A percentile compares a stretch with the other conserved stretches of the same genome.
Conservation (phyloP, 2,113 vertebrate genomes). For the Microtus oregoni region DNA sequence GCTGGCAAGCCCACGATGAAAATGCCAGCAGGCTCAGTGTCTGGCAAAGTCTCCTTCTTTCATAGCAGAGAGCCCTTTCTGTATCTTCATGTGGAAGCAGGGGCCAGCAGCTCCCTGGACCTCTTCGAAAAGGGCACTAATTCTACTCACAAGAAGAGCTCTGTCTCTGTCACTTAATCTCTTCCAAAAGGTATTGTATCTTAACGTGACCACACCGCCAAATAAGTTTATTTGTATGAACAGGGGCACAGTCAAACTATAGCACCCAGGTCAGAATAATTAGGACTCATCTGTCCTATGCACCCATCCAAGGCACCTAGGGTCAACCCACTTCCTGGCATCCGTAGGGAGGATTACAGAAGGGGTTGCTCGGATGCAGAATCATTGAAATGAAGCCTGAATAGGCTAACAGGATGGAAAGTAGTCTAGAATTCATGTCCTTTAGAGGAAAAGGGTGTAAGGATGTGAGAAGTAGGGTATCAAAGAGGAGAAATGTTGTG, state of each 20-base stretch:
- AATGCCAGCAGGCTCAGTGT: fast-evolving
- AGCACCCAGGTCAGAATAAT: neutral
- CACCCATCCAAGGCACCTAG: neutral
- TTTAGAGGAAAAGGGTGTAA: neutral
- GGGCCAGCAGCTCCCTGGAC: neutral
- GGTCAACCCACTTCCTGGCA: neutral
- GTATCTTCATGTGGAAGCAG: neutral
- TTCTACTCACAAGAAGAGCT: neutral
- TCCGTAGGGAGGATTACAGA: neutral
- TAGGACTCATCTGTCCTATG: neutral
- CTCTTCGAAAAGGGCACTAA: neutral
- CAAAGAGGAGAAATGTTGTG: neutral
- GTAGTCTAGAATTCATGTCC: neutral
- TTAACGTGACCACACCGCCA: neutral
- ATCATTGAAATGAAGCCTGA: neutral
- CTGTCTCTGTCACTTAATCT: neutral
- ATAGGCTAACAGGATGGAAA: neutral
- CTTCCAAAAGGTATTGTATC: neutral
- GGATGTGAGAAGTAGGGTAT: neutral
- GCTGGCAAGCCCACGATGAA: neutral
- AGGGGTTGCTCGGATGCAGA: neutral
- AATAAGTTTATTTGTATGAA: neutral
- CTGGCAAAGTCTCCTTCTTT: neutral
- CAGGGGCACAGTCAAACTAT: neutral
- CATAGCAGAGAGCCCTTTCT: neutral